These are phyloP conservation scores for Scelioninae gen. 1 DNA, from an alignment of 2,888 invertebrate genomes.

Conservation along the genomic window DNA sequence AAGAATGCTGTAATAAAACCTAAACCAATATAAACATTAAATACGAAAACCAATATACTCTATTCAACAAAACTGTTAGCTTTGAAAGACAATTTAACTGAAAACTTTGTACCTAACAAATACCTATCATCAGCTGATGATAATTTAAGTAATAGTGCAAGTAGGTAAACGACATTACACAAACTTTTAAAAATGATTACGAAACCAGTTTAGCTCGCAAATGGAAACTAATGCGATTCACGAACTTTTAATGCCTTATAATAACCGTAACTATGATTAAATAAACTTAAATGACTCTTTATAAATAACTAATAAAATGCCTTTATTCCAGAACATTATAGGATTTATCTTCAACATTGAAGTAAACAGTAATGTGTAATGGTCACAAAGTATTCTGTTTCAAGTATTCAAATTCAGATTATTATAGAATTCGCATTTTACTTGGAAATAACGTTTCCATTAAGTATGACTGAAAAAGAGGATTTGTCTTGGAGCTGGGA, in stretches of 20 bases:
- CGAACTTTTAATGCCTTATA: background rate
- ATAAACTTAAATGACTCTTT: slow-evolving; percentile 1
- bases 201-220: slow-evolving; percentile 6
- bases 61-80: too few species aligned
- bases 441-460: background rate
- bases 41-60: too few species aligned
- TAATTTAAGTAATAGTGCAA: background rate
- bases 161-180: background rate
- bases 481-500: slow-evolving; percentile 11
- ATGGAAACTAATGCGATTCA: slow-evolving; percentile 6
- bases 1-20: too few species aligned
- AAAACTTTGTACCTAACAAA: background rate
- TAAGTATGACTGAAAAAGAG: slow-evolving; percentile 6
- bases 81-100: background rate
- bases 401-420: background rate
- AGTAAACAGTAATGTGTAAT: too few species aligned
- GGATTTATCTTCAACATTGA: background rate
- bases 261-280: slow-evolving; percentile 4
- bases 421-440: slow-evolving; percentile 1
- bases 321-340: background rate
- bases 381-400: too few species aligned
- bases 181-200: slow-evolving; percentile 3
- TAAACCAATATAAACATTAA: too few species aligned
- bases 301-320: background rate
- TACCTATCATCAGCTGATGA: background rate